Percentiles rank a stretch among this genome's conserved stretches.
Conservation (phyloP, 2,113 vertebrate genomes). For the Forbesichthys agassizii region DNA sequence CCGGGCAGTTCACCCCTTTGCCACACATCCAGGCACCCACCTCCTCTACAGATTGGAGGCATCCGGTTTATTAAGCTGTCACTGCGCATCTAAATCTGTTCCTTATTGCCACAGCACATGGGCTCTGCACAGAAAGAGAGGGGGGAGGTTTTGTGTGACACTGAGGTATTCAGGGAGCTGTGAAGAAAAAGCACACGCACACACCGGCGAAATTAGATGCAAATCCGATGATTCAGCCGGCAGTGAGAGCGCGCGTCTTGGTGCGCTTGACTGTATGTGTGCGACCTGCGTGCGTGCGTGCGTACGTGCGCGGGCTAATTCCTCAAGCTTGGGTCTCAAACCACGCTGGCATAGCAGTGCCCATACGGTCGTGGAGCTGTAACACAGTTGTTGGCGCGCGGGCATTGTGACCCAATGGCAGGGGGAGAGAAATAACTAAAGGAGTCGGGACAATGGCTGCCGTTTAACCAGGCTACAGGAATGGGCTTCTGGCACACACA, state of each 20-base stretch:
- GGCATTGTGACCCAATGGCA: slow-evolving; percentile 87
- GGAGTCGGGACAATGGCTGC: slow-evolving; percentile 79
- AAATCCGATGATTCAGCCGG: slow-evolving; percentile 91
- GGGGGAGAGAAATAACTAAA: slow-evolving; percentile 88
- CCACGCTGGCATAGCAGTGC: slow-evolving; percentile 85
- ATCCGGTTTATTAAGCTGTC: slow-evolving; percentile 94
- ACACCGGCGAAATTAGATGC: slow-evolving; percentile 88
- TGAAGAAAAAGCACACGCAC: slow-evolving; percentile 68
- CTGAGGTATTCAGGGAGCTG: slow-evolving; percentile 81
- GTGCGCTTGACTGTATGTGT: slow-evolving; percentile 43
- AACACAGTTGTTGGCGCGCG: slow-evolving; percentile 94
- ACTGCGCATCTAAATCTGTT: slow-evolving; percentile 95
- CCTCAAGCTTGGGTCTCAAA: slow-evolving; percentile 84
- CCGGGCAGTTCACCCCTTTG: slow-evolving; percentile 49
- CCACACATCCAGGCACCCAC: slow-evolving; percentile 43
- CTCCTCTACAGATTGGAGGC: slow-evolving; percentile 67
- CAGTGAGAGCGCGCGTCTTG: slow-evolving; percentile 76
- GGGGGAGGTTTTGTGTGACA: slow-evolving; percentile 84
- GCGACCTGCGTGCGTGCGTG: slow-evolving; percentile 37
- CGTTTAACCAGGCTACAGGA: slow-evolving; percentile 87
- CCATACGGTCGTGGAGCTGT: slow-evolving; percentile 87
- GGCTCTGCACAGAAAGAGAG: slow-evolving; percentile 53
- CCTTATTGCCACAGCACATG: slow-evolving; percentile 79
- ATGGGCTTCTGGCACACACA: slow-evolving; percentile 80
- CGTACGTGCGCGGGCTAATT: slow-evolving; percentile 76